Evolutionary conservation across 2,888 invertebrate genomes (phyloP), one percentile per base, ranked within the genome.

Genomic region (Macrosiphum euphorbiae): DNA sequence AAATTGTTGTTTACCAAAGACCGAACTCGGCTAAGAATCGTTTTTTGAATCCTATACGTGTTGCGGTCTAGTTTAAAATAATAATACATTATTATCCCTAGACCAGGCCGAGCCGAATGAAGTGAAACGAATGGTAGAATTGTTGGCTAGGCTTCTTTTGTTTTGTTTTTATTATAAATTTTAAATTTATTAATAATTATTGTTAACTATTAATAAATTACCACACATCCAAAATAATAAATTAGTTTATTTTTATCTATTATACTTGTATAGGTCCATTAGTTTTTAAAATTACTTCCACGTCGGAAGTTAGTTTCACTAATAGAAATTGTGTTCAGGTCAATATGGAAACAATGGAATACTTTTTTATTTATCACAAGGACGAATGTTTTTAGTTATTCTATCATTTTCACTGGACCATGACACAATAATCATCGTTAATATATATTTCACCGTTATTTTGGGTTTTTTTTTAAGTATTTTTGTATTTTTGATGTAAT

Each of bases 301-400:
- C 41, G 50, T 94, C 90, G 86, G 90, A 90, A 84, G 78, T 92
- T 87, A 35, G 50, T 92, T 87, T 92, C 85, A 92, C 87, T 67
- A 50, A 92, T 52, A 47, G 11, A 61, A 90, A 92, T 52, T 88
- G 88, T 94, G 88, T 94, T 89, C 85, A 84, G 93, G 93, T 94
- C 61, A 94, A 90, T 85, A 90, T 86, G 93, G 85, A 90, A 90
- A 94, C 93, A 94, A 94, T 90, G 86, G 50, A 90, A 85, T 89
- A 58, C 50, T 92, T 90, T 89, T 92, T 92, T 92, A 44, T 90
- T 47, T 58, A 85, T 55, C 35, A 52, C 90, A 90, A 94, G 90
- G 93, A 90, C 90, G 35, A 93, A 93, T 93, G 88, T 84, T 88
- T 93, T 90, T 24, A 61, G 85, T 67, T 67, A 58, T 90, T 41